phyloP scores from a whole-genome alignment of 2,888 invertebrate species.

The Ganaspis brasiliensis region DNA sequence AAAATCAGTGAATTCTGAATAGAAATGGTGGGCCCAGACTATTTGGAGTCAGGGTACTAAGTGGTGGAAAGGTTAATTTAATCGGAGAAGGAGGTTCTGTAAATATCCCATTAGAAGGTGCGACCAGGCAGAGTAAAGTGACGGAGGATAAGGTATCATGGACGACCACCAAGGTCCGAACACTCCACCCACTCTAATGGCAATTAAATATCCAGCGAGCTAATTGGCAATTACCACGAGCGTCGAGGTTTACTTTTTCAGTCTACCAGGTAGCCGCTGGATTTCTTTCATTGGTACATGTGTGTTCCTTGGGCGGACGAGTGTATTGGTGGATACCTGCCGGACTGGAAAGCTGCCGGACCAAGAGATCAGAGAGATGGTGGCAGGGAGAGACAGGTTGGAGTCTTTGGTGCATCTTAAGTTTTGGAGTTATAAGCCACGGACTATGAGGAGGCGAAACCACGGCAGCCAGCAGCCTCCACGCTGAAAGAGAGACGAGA shows the following conservation, averaged over 20 bases:
- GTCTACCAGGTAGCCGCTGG: constrained; percentile 65
- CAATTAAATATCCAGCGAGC: constrained; percentile 79
- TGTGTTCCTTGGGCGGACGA: constrained; percentile 45
- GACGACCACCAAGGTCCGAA: constrained; percentile 55
- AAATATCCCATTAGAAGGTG: constrained; percentile 61
- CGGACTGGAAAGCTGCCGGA: constrained; percentile 59
- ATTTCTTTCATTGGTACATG: constrained; percentile 54
- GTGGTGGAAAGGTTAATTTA: constrained; percentile 67
- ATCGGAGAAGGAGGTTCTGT: constrained; percentile 70
- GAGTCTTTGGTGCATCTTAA: constrained; percentile 35
- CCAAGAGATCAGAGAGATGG: constrained; percentile 59
- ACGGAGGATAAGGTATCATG: constrained; percentile 44
- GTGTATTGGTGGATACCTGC: constrained; percentile 55
- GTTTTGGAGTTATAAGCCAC: constrained; percentile 48
- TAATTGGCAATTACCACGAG: constrained; percentile 80
- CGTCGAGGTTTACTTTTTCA: constrained; percentile 70
- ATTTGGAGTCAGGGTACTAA: background rate
- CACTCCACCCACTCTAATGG: constrained; percentile 73
- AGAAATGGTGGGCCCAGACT: background rate
- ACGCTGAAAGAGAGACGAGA: constrained; percentile 54
- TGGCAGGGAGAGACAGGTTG: constrained; percentile 54
- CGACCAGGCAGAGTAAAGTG: constrained; percentile 55
- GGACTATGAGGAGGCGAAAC: constrained; percentile 51
- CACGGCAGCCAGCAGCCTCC: constrained; percentile 38
- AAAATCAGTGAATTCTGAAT: constrained; percentile 19